Percentiles rank a stretch among this genome's conserved stretches.
Conservation (phyloP, 2,888 invertebrate genomes). For the Oligia fasciuncula region DNA sequence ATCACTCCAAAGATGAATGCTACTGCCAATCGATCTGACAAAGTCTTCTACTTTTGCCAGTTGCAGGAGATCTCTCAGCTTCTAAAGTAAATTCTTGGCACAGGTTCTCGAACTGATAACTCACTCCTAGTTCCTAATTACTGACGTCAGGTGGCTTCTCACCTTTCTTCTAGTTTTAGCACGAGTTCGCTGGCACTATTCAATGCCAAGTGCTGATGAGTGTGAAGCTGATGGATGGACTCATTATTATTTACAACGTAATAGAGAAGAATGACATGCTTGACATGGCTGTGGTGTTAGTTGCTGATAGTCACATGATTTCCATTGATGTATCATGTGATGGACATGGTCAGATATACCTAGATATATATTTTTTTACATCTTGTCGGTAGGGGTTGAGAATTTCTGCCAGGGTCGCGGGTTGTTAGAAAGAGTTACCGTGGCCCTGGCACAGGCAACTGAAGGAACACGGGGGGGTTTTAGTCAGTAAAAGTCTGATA, state of each 20-base stretch:
- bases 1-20: not conserved
- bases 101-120: not conserved
- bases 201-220: slow-evolving; percentile 40
- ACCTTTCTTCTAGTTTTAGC: slow-evolving; percentile 21
- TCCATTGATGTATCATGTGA: slow-evolving; percentile 7
- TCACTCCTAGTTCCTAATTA: not conserved
- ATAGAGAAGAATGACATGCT: not conserved
- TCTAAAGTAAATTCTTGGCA: slow-evolving; percentile 32
- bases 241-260: not conserved
- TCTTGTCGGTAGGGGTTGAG: no score
- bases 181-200: slow-evolving; percentile 45
- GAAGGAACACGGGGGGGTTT: no score
- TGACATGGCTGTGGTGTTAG: not conserved
- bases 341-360: not conserved
- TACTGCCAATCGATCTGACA: no score
- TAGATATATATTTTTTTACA: no score
- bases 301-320: not conserved
- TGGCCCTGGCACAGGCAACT: no score
- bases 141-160: not conserved
- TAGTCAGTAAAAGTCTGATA: no score
- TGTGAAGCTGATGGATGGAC: slow-evolving; percentile 1
- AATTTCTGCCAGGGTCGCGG: no score
- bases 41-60: not conserved
- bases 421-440: no score
- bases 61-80: not conserved